Conservation (phyloP, 1,140 invertebrate genomes). For the Diorhabda sublineata region DNA sequence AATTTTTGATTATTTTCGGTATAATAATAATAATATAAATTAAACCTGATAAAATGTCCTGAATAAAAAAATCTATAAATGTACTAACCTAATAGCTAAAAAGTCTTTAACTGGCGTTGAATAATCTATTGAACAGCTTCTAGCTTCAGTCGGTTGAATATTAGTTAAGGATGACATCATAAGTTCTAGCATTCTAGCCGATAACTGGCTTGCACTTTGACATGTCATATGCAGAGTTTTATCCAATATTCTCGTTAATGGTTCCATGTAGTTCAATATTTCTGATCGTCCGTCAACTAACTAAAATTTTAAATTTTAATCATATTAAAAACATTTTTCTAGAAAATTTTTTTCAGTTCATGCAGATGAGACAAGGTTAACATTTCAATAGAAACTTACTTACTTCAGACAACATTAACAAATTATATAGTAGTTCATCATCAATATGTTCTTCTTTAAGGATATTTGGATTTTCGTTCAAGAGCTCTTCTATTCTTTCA, state of each 20-base stretch:
- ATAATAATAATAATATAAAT: too few relatives aligned
- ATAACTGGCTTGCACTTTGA: constrained; percentile 52
- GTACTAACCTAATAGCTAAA: constrained; percentile 64
- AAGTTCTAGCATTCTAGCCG: constrained; percentile 48
- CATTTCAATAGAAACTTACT: constrained; percentile 1
- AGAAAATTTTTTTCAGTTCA: background rate
- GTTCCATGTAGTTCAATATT: constrained; percentile 52
- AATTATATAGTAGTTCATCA: constrained; percentile 72
- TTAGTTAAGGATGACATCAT: constrained; percentile 57
- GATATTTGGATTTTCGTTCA: constrained; percentile 57
- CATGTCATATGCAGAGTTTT: constrained; percentile 54
- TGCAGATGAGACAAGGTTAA: background rate
- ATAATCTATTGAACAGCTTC: constrained; percentile 58
- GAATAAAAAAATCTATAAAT: too few relatives aligned
- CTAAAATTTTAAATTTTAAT: constrained; percentile 22
- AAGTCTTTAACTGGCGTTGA: constrained; percentile 64
- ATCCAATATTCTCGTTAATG: constrained; percentile 52
- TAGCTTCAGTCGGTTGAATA: constrained; percentile 62
- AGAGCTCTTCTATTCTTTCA: constrained; percentile 54
- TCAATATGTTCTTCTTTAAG: constrained; percentile 71
- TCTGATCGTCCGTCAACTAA: constrained; percentile 40
- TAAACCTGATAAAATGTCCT: too few relatives aligned
- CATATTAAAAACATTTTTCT: background rate
- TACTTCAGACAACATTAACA: constrained; percentile 71
- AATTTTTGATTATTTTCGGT: too few relatives aligned